These are phyloP conservation scores for Sericinus montela DNA, from an alignment of 2,888 invertebrate species.

Conservation along the genomic window DNA sequence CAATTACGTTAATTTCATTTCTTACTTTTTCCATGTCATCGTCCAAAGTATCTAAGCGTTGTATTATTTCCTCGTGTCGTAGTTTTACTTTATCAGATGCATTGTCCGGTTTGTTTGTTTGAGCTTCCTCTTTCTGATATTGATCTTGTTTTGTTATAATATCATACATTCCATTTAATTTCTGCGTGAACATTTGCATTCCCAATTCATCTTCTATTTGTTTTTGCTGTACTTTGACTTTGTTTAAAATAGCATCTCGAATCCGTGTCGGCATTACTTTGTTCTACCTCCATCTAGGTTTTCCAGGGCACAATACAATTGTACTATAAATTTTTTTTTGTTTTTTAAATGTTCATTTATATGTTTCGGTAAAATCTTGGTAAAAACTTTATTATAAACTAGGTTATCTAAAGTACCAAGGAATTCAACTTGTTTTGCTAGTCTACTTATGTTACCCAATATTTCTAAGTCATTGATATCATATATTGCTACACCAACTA, in stretches of 20 bases:
- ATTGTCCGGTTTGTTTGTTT: conserved; percentile 20
- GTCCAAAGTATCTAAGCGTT: conserved; percentile 50
- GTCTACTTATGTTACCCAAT: conserved; percentile 73
- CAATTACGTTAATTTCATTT: conserved; percentile 40
- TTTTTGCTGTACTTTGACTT: conserved; percentile 57
- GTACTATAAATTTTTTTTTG: conserved; percentile 49
- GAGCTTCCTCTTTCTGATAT: conserved; percentile 25
- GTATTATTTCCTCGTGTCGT: conserved; percentile 48
- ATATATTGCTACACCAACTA: conserved; percentile 80
- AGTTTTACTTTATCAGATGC: conserved; percentile 27
- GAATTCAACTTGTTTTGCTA: conserved; percentile 78
- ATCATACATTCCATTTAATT: conserved; percentile 58
- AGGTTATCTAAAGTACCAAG: conserved; percentile 71
- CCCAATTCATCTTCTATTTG: conserved; percentile 54
- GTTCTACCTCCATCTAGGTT: conserved; percentile 49
- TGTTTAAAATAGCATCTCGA: conserved; percentile 61
- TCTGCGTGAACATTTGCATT: conserved; percentile 44
- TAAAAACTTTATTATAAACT: conserved; percentile 65
- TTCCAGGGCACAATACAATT: conserved; percentile 59
- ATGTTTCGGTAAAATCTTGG: conserved; percentile 49
- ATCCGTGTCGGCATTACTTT: conserved; percentile 54
- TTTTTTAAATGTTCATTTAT: conserved; percentile 51
- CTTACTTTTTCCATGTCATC: conserved; percentile 47
- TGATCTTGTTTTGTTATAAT: conserved; percentile 43
- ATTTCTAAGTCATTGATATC: conserved; percentile 79